Evolutionary conservation across 2,113 vertebrate genomes (phyloP).

Genomic region (Platanista minor): DNA sequence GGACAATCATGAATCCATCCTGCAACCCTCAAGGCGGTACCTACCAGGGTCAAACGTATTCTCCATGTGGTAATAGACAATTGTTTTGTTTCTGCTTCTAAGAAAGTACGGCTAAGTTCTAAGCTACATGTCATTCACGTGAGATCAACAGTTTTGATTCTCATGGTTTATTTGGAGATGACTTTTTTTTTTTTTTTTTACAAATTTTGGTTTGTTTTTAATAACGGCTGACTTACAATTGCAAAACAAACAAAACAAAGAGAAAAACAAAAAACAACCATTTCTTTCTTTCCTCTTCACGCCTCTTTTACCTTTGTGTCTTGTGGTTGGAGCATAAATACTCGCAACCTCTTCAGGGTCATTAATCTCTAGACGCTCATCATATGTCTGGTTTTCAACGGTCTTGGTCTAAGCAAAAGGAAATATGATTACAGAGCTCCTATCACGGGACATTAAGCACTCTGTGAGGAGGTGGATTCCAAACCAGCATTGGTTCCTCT

Average conservation of each 20-base stretch:
- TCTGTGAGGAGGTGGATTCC: not conserved
- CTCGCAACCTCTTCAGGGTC: slow-evolving; percentile 86
- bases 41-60: too few species aligned
- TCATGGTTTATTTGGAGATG: too few species aligned
- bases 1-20: not conserved
- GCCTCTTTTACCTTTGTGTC: slow-evolving; percentile 73
- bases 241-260: not conserved
- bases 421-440: not conserved
- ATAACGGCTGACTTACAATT: not conserved
- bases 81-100: too few species aligned
- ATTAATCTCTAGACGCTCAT: slow-evolving; percentile 91
- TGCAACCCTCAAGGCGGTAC: too few species aligned
- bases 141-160: too few species aligned
- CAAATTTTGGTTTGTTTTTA: not conserved
- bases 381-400: slow-evolving; percentile 89
- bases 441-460: not conserved
- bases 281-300: not conserved
- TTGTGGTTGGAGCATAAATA: slow-evolving; percentile 79
- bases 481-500: not conserved
- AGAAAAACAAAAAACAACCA: not conserved
- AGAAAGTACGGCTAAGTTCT: too few species aligned
- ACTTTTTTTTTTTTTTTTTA: not conserved
- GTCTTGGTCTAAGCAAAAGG: slow-evolving; percentile 75
- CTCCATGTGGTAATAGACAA: too few species aligned
- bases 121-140: too few species aligned